Base-by-base conservation (phyloP, 2,113 vertebrate species). In the Amblyopsis rosae region DNA sequence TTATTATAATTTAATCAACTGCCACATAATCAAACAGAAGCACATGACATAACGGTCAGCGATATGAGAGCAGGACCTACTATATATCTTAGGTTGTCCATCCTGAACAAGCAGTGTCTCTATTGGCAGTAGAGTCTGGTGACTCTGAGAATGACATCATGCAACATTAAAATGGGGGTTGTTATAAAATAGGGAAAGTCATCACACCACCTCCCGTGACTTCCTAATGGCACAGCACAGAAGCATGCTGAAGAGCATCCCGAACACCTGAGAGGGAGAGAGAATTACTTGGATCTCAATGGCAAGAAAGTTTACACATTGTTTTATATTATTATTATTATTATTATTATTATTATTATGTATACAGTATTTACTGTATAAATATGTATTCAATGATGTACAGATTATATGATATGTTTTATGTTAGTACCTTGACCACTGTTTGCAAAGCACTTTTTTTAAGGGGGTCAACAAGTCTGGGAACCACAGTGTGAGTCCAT, bases 211-310 rank as follows among this genome's bases (percentile, higher is more conserved):
- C 83, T 97, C 96, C 62, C 94, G 92, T 80, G 89, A 96, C 83
- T 88, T 94, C 83, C 95, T 94, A 88, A 98, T 96, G 51, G 96
- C 95, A 6, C 96, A 98, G 90, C 95, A 98, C 62, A 98, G 89
- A 69, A 98, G 84, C 95, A 98, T 97, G 80, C 95, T 98, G 89
- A 98, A 96, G 85, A 98, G 94, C 96, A 98, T 97, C 59, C 96
- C 96, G 5, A 98, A 95, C 57, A 98, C 83, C 96, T 98, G 89
- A 1, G 82, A 71, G 12, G 10, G 59, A 47, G 17, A 71, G 8
- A 12, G 32, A 73, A 9, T 41, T 1, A 3, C 66, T 26, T 26
- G 56, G 10, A 9, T 6, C 16, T n/a, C 16, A 19, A 56, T 8
- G 13, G n/a, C 51, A 53, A 51, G 49, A 51, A 11, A 11, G 11